A percentile compares a stretch with the other conserved stretches of the same genome.
Evolutionary conservation across 2,113 vertebrate species (phyloP).

Genomic region (Brachyistius frenatus): DNA sequence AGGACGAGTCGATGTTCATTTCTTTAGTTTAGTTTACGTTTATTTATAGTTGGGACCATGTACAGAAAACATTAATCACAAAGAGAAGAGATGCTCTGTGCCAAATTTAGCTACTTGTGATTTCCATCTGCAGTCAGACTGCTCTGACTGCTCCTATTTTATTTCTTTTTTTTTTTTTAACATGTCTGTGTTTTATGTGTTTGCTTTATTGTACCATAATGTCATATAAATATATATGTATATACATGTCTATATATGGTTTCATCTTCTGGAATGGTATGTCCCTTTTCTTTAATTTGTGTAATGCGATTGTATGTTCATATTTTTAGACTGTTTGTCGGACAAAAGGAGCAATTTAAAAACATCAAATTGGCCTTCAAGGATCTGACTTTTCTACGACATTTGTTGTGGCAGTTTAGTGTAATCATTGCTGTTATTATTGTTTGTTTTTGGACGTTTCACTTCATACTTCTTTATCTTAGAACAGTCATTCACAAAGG

Average conservation of each 20-base stretch:
- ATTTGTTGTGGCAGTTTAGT: background rate
- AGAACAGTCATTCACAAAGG: background rate
- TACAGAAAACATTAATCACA: too few relatives aligned
- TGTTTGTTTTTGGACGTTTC: background rate
- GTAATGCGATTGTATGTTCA: background rate
- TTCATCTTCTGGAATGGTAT: background rate
- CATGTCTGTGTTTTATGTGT: background rate
- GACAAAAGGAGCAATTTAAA: background rate
- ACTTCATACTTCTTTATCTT: background rate
- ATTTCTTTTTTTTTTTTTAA: too few relatives aligned
- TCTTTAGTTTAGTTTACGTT: too few relatives aligned
- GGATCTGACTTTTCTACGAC: background rate
- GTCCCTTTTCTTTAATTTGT: background rate
- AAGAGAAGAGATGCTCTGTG: too few relatives aligned
- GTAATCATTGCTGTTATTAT: background rate
- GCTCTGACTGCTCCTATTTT: background rate
- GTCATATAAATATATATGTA: too few relatives aligned
- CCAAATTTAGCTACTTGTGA: too few relatives aligned
- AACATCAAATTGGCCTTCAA: too few relatives aligned
- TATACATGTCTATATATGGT: background rate
- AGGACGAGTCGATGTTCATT: background rate
- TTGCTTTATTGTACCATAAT: too few relatives aligned
- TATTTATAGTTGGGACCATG: too few relatives aligned
- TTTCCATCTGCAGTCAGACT: too few relatives aligned
- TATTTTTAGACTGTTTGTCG: background rate